Base-by-base conservation (phyloP, 2,113 vertebrate genomes). In the Prochilodus magdalenae region DNA sequence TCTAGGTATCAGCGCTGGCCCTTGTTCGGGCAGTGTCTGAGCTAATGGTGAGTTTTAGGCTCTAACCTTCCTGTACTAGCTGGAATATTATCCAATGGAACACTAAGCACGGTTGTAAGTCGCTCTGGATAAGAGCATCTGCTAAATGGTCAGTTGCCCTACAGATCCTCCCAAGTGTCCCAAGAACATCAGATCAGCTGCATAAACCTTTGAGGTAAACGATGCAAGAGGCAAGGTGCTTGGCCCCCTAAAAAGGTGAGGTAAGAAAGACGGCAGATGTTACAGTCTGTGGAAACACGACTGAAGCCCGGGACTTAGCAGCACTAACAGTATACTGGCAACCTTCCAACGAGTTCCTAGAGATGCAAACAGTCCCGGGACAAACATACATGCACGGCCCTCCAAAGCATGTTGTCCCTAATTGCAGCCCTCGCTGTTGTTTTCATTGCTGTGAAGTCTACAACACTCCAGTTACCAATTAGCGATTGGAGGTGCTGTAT, bases 281-380 rank as follows among this genome's bases (percentile, higher is more conserved):
- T 36, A 16, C 36, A 14, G 15, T n/a, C n/a, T 14, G 24, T 15
- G 36, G 36, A 67, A 51, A n/a, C n/a, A n/a, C n/a, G n/a, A n/a
- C n/a, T n/a, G n/a, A 36, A 73, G 22, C 69, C 12, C 26, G 14
- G 27, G 40, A 53, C 30, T 24, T 77, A 40, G 66, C 36, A 73
- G 36, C 16, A 73, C 49, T 44, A 47, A 30, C 33, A 22, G 15
- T 40, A 69, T 27, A 53, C 51, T 40, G 29, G 20, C 59, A 29
- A 36, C 62, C 7, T 40, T n/a, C 13, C 55, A 76, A 26, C 55
- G 12, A 75, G 24, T 67, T 75, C 5, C 24, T 40, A 57, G 30
- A 74, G 72, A 77, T 44, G 65, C 67, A 71, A 29, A 36, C 79
- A 70, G 60, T 73, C 74, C 65, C 82, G 57, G 1, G 82, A 80